Base-by-base conservation (phyloP, 2,888 invertebrate species). In the Hymenopus coronatus region DNA sequence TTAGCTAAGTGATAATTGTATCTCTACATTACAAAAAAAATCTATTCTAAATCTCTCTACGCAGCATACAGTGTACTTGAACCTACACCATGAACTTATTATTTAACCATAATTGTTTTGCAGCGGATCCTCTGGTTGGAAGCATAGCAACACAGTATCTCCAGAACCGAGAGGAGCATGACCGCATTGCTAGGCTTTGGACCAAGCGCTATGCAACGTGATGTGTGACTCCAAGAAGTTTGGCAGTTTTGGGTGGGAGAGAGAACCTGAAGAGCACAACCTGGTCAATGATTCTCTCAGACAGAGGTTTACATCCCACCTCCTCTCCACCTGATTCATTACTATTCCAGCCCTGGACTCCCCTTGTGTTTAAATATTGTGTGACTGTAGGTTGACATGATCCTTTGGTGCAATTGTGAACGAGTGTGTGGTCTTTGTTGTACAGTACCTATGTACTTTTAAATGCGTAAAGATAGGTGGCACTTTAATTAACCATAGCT, bases 141-240 rank as follows among this genome's bases (percentile, higher is more conserved):
- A 98, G 98, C 93, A 99, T 99, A 95, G 99, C 99, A 88, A 98
- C 98, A 91, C 99, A 99, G 95, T 99, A 98, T 95, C 95, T 98
- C 92, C 98, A 98, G 94, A 99, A 99, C 94, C 95, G 99, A 90
- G 98, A 98, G 93, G 99, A 99, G 93, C 99, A 99, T 93, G 99
- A 99, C 94, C 97, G 98, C 93, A 98, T 98, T 94, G 99, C 99
- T 91, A 96, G 99, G 94, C 96, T 98, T 93, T 99, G 99, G 99
- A 99, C 99, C 93, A 99, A 99, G 94, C 96, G 99, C 92, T 99
- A 98, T 93, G 98, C 98, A 91, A 98, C 98, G 96, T 98, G 97
- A 97, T 96, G 94, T 91, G 93, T 89, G 93, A 92, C 83, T 25
- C 70, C 25, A 28, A 15, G 25, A 28, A 1, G 87, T 7, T 27